Conservation (phyloP, 2,797 vertebrate genomes). For the Rousettus madagascariensis region DNA sequence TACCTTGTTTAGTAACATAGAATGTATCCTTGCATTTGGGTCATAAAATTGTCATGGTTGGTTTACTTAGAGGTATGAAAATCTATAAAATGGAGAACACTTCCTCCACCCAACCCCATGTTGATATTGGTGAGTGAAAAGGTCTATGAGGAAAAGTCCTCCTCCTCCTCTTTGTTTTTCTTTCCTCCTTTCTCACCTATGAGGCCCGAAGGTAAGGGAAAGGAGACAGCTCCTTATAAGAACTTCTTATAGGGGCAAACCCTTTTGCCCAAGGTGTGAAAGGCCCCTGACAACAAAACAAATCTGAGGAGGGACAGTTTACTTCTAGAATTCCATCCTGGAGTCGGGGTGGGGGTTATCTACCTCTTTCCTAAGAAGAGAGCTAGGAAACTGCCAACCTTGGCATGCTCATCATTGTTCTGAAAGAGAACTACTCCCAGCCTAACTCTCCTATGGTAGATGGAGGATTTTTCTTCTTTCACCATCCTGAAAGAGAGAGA, state of each 20-base stretch:
- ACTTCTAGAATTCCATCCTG: not conserved
- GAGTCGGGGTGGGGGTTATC: too few relatives aligned
- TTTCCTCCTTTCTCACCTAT: not conserved
- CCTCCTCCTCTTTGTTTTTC: not conserved
- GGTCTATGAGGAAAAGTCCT: not conserved
- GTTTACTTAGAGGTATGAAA: constrained; percentile 46
- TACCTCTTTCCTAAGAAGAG: not conserved
- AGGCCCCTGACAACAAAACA: not conserved
- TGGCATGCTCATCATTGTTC: not conserved
- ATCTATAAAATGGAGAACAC: not conserved
- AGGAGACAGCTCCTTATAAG: not conserved
- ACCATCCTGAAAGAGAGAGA: not conserved
- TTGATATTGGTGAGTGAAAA: not conserved
- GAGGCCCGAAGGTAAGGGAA: not conserved
- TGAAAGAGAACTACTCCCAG: not conserved
- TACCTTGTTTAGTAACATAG: not conserved
- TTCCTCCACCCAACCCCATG: not conserved
- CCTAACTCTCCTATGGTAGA: too few relatives aligned
- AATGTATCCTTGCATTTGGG: constrained; percentile 26
- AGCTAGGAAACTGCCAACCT: not conserved
- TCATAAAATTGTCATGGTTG: constrained; percentile 36
- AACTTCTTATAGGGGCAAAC: not conserved
- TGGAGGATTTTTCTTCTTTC: not conserved
- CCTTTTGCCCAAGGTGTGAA: not conserved
- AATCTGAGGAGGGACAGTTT: not conserved